Percentiles rank a stretch among this genome's conserved stretches.
phyloP scores from a whole-genome alignment of 2,888 invertebrate genomes.

The Apodemia zela region DNA sequence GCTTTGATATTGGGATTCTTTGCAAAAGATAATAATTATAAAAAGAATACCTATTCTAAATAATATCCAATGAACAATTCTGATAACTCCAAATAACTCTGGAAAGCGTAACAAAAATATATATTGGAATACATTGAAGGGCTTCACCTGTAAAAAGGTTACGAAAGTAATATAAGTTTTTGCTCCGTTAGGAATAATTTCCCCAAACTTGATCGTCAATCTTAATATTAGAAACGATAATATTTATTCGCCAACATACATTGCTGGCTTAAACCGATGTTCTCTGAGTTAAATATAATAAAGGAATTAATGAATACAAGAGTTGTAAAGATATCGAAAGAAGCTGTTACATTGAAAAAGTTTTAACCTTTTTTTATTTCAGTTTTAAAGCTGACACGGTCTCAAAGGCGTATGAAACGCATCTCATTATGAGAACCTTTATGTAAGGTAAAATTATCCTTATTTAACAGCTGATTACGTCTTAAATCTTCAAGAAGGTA shows the following conservation, averaged over 20 bases:
- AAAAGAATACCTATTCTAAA: too few species aligned
- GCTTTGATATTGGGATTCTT: too few species aligned
- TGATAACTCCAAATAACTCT: neutral
- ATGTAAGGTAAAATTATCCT: neutral
- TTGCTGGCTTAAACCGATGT: neutral
- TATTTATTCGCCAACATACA: neutral
- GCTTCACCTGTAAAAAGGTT: constrained; percentile 17
- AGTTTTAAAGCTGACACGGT: neutral
- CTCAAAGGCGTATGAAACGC: neutral
- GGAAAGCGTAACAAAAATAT: constrained; percentile 14
- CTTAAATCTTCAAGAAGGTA: too few species aligned
- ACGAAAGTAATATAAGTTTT: constrained; percentile 20
- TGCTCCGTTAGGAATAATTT: constrained; percentile 17
- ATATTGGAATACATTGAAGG: constrained; percentile 2
- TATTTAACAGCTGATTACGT: too few species aligned
- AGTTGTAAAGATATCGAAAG: neutral
- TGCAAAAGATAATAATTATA: too few species aligned
- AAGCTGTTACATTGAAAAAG: neutral
- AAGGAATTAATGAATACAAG: neutral
- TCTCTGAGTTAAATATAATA: neutral
- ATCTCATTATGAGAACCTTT: neutral
- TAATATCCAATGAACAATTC: too few species aligned
- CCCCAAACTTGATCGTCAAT: neutral
- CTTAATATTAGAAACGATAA: neutral
- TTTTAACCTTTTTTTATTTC: neutral